Base-by-base conservation (phyloP, 2,888 invertebrate genomes). In the Exephanes ischioxanthus region DNA sequence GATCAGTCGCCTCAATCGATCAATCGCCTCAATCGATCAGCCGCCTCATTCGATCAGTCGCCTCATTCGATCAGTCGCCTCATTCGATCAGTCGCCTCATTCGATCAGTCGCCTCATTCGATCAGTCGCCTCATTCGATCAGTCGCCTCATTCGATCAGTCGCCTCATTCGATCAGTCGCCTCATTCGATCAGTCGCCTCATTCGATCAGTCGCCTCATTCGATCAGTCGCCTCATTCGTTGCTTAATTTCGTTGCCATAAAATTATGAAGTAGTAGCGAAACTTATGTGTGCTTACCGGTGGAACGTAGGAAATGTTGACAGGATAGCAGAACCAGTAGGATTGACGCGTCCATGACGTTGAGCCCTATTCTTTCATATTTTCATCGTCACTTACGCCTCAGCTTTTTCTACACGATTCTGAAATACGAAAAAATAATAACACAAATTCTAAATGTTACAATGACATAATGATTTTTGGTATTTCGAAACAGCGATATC, bases 281-380 rank as follows among this genome's bases (percentile, higher is more conserved):
- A 51, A 22, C 9, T 75, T 45, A n/a, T 16, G 33, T 48, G 11
- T 3, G 58, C 70, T 84, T 73, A 91, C 91, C 91, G 76, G 87
- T 86, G 30, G 88, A 86, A 72, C 87, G 88, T 53, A 90, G 79
- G 48, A 90, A 84, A 77, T 88, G 85, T 79, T 88, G 88, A 67
- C 88, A 89, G 71, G 88, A 85, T 63, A 91, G 85, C 72, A 89
- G 80, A 45, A 89, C 84, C 76, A 91, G 88, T 77, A 90, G 87
- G 81, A 87, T 85, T 80, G 89, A 84, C 77, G 80, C 87, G 79
- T 86, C 90, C 91, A 91, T 91, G 85, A 78, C 86, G 86, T 81
- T 77, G 51, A 48, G 51, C 48, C 61, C 26, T 58, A 19, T 55
- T 68, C 41, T 22, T 58, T 86, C 81, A 86, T 41, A 77, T 85